phyloP scores from a whole-genome alignment of 2,113 vertebrate species.

The Zootoca vivipara region DNA sequence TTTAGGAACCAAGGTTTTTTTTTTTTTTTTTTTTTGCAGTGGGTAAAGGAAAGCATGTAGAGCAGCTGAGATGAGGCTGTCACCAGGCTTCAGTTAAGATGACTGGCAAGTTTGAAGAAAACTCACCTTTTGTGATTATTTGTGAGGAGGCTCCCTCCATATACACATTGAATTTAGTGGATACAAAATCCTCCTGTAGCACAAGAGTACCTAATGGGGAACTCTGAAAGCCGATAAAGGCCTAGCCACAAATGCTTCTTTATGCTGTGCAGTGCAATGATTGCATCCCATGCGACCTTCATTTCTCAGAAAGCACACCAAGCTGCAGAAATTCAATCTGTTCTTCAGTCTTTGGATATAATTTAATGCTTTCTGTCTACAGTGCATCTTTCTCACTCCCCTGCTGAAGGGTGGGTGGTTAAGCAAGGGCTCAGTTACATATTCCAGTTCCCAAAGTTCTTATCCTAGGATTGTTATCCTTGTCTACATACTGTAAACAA shows the following conservation, averaged over 20 bases:
- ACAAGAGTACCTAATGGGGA: neutral
- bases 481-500: neutral
- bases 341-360: neutral
- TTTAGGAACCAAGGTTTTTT: neutral
- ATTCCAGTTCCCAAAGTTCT: neutral
- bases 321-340: neutral
- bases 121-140: neutral
- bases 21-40: neutral
- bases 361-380: neutral
- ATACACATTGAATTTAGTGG: neutral
- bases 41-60: neutral
- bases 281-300: neutral
- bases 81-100: neutral
- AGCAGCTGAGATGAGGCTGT: neutral
- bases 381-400: neutral
- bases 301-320: neutral
- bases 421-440: neutral
- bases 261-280: neutral
- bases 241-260: neutral
- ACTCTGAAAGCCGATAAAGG: neutral
- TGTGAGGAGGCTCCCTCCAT: neutral
- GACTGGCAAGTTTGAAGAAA: neutral
- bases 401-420: neutral
- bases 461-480: neutral
- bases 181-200: neutral